Percentiles rank a stretch among this genome's conserved stretches.
phyloP scores from a whole-genome alignment of 30 jellyfish, hydroid and myxozoan genomes.

The Mastigias papua region DNA sequence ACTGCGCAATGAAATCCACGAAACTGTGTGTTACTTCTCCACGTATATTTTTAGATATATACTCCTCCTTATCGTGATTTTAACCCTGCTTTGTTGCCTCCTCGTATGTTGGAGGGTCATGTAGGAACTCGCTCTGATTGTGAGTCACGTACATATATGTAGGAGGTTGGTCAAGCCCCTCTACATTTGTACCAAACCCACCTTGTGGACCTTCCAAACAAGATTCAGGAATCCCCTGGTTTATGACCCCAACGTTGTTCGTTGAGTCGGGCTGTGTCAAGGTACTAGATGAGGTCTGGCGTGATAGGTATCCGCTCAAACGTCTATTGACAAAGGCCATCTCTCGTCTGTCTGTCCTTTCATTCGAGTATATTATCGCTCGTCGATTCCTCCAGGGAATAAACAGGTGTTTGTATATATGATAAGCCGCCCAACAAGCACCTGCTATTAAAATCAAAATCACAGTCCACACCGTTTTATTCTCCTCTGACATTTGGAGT shows the following conservation, averaged over 20 bases:
- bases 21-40: no score
- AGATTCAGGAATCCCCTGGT: not conserved
- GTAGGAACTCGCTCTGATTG: not conserved
- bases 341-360: not conserved
- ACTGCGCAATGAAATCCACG: no score
- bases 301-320: not conserved
- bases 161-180: constrained; percentile 15
- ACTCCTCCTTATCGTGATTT: no score
- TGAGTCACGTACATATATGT: constrained; percentile 12
- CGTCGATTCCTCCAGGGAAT: constrained; percentile 11
- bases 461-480: constrained; percentile 7
- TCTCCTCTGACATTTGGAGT: constrained; percentile 7
- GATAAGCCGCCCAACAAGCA: constrained; percentile 15
- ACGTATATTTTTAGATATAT: no score
- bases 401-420: constrained; percentile 7
- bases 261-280: not conserved
- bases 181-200: not conserved
- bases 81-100: constrained; percentile 2
- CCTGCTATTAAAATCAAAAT: not conserved
- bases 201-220: not conserved
- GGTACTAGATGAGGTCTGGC: not conserved
- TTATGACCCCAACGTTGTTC: not conserved
- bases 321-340: not conserved
- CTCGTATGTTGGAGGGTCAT: constrained; percentile 22
- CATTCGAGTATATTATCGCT: not conserved